Base-by-base conservation (phyloP, 1,140 invertebrate genomes). In the Maconellicoccus hirsutus region DNA sequence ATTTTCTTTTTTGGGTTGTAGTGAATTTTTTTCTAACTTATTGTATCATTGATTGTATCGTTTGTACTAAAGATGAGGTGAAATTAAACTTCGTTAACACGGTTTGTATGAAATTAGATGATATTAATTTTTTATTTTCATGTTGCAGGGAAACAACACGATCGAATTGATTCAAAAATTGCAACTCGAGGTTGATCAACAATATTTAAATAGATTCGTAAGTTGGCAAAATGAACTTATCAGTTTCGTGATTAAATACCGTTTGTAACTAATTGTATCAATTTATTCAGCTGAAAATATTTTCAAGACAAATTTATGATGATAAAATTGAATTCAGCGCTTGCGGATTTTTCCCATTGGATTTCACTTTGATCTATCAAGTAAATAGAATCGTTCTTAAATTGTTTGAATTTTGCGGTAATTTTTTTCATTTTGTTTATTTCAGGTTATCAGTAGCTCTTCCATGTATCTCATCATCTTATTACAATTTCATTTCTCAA, bases 311-410 rank as follows among this genome's bases (percentile, higher is more conserved):
- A 42, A 63, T 72, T 33, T 52, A 52, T 22, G 25, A 39, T 26
- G 25, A 63, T 29, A 70, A 72, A 70, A 69, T 72, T 19, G 33
- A 70, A 39, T 72, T 72, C 39, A 70, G 27, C 16, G 71, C 69
- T 27, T 70, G 71, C 33, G 71, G 69, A 72, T 70, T 72, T 70
- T 72, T 72, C 71, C 66, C 69, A 1, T 63, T 72, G 63, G 69
- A 72, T 29, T 72, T 72, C 23, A 70, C 71, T 4, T 23, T 72
- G 29, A 59, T 72, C 10, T 71, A 72, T 61, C 61, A 70, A 29
- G 71, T 72, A 39, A 72, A 14, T 52, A 6, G n/a, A 8, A 52
- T 14, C 42, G n/a, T 19, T 6, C 12, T 52, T 52, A 52, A 8
- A 16, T 4, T 52, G 10, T 52, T 38, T 38, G 33, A 7, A 14